These are phyloP conservation scores for Cheilosia vulpina DNA, from an alignment of 2,888 invertebrate species.

Conservation along the genomic window DNA sequence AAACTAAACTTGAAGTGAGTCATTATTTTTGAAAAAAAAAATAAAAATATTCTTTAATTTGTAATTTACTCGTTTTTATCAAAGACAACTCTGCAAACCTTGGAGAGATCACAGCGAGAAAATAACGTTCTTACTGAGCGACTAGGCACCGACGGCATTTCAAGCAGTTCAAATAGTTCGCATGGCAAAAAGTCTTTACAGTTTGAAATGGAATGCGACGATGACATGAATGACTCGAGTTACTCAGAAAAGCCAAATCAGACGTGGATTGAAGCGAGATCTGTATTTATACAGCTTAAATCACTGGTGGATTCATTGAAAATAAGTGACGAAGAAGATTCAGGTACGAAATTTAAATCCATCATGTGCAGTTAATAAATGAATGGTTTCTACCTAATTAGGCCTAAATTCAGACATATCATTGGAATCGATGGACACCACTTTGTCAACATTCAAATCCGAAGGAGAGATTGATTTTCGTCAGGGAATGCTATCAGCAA, in stretches of 20 bases:
- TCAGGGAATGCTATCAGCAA: conserved; percentile 87
- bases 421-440: conserved; percentile 86
- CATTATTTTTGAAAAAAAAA: background rate
- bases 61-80: background rate
- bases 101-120: conserved; percentile 89
- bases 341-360: conserved; percentile 83
- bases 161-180: conserved; percentile 77
- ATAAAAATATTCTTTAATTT: background rate
- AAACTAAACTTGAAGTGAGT: conserved; percentile 84
- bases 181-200: conserved; percentile 88
- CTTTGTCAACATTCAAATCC: conserved; percentile 80
- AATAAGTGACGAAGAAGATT: conserved; percentile 90
- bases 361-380: conserved; percentile 19
- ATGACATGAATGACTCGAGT: conserved; percentile 85
- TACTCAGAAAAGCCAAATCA: conserved; percentile 84
- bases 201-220: conserved; percentile 94
- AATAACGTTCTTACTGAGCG: conserved; percentile 89
- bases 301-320: conserved; percentile 90
- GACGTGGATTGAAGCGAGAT: conserved; percentile 87
- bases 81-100: conserved; percentile 87
- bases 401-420: conserved; percentile 89
- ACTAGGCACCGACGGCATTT: conserved; percentile 85
- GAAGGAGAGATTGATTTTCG: conserved; percentile 85
- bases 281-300: conserved; percentile 89
- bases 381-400: conserved; percentile 76